Conservation (phyloP, 2,113 vertebrate genomes). For the Tupaia chinensis region DNA sequence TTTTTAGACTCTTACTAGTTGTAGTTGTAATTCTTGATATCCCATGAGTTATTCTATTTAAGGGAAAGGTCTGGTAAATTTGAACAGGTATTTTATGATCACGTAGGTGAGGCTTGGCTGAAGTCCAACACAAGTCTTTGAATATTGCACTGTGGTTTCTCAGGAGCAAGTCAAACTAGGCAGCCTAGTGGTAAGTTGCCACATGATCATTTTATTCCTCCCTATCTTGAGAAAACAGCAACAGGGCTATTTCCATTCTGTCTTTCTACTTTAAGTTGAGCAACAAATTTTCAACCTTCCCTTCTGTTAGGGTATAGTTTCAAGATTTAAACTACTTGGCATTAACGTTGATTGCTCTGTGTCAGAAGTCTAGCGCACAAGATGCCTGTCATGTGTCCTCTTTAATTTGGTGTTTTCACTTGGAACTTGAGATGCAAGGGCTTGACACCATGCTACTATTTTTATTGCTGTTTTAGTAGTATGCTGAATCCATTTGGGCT, state of each 20-base stretch:
- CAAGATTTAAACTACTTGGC: background rate
- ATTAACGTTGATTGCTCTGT: background rate
- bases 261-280: background rate
- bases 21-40: background rate
- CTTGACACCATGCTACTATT: too few relatives aligned
- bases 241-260: background rate
- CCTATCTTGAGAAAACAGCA: background rate
- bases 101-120: too few relatives aligned
- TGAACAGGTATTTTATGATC: background rate
- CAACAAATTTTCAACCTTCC: background rate
- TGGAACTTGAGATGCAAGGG: background rate
- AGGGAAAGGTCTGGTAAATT: background rate
- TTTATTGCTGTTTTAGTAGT: background rate
- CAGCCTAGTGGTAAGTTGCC: rapidly evolving
- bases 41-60: background rate
- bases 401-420: background rate
- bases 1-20: background rate
- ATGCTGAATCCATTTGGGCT: background rate
- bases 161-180: background rate
- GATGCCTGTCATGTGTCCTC: background rate
- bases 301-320: background rate
- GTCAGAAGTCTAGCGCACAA: background rate
- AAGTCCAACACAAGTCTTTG: background rate
- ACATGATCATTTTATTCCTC: background rate
- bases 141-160: background rate